A percentile compares a stretch with the other conserved stretches of the same genome.
Conservation (phyloP, 35 echinoderm and acorn worm species). For the Holothuria glaberrima region DNA sequence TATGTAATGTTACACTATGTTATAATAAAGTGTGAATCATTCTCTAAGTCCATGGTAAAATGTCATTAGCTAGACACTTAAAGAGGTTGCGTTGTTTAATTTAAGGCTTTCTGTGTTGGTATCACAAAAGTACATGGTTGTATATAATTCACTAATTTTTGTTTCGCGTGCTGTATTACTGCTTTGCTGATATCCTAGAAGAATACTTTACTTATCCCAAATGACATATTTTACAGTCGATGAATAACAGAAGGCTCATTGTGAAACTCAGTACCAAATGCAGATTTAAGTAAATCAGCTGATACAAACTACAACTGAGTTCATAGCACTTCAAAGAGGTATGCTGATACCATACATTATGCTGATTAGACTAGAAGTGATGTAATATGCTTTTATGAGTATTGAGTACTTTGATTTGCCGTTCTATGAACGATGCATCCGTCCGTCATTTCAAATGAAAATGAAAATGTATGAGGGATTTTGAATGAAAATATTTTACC, state of each 20-base stretch:
- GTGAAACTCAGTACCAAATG: constrained; percentile 3
- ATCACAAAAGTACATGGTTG: neutral
- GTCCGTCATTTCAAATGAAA: neutral
- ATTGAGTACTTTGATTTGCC: constrained; percentile 19
- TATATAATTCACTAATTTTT: neutral
- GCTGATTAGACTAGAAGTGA: constrained; percentile 16
- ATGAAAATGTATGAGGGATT: neutral
- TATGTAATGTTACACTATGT: neutral
- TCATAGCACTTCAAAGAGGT: neutral
- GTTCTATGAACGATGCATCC: neutral
- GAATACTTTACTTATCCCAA: neutral
- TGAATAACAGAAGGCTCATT: neutral
- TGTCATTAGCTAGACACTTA: neutral
- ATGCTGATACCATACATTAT: constrained; percentile 3
- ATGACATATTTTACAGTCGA: constrained; percentile 5
- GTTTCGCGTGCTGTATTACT: constrained; percentile 4
- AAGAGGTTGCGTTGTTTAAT: neutral
- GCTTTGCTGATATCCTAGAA: constrained; percentile 15
- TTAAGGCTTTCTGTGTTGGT: constrained; percentile 1
- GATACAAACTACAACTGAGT: neutral
- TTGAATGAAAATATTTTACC: neutral
- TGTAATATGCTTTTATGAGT: neutral
- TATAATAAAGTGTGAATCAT: neutral
- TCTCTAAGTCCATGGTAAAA: neutral
- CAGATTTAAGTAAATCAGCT: neutral